A percentile compares a stretch with the other conserved stretches of the same genome.
Evolutionary conservation across 2,797 vertebrate species (phyloP).

Genomic region (Steatocranus sp.): DNA sequence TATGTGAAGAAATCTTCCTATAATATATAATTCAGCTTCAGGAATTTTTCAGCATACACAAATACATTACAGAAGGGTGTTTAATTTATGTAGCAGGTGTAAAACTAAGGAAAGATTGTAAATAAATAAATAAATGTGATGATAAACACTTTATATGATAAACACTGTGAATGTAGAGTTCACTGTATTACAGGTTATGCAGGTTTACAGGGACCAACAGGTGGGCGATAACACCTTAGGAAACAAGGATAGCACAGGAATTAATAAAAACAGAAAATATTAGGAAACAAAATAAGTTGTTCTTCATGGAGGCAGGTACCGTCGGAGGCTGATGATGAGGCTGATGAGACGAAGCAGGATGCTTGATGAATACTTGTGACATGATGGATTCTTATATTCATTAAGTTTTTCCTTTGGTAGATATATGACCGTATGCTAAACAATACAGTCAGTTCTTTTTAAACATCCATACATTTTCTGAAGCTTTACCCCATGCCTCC

Average conservation of each 20-base stretch:
- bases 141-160: neutral
- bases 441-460: neutral
- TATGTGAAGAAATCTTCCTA: neutral
- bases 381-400: neutral
- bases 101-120: neutral
- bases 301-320: neutral
- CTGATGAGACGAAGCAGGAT: neutral
- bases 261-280: neutral
- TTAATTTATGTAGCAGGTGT: neutral
- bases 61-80: neutral
- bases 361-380: neutral
- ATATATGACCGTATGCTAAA: neutral
- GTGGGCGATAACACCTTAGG: neutral
- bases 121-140: neutral
- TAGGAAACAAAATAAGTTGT: neutral
- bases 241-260: accelerated
- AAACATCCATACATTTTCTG: neutral
- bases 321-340: neutral
- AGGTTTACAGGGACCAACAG: neutral
- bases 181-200: neutral
- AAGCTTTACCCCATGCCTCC: neutral
- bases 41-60: neutral
- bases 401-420: neutral
- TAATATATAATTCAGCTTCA: neutral
- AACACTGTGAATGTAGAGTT: neutral